Conservation (phyloP, 2,113 vertebrate species). For the Chaenogobius annularis region DNA sequence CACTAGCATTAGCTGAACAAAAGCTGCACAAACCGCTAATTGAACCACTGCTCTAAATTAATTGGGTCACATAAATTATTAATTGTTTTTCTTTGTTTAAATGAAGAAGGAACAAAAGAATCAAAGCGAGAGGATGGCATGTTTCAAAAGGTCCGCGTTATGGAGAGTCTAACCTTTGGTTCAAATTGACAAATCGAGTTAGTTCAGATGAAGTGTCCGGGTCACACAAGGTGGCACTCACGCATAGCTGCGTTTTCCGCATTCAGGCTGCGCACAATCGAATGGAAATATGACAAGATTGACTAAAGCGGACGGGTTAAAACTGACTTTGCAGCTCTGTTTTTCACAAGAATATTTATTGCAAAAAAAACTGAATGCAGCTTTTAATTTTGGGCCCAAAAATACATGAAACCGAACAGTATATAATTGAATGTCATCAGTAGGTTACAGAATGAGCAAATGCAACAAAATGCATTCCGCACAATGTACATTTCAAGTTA, state of each 20-base stretch:
- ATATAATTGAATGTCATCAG: neutral
- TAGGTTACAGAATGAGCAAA: neutral
- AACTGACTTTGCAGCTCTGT: too few species aligned
- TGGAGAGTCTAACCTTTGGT: neutral
- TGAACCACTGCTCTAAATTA: conserved; percentile 46
- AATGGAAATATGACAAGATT: neutral
- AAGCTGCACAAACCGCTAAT: conserved; percentile 40
- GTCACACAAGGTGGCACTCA: neutral
- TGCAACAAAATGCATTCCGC: too few species aligned
- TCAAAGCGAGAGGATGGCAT: neutral
- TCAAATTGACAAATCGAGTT: neutral
- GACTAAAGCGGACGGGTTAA: neutral
- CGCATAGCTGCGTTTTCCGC: neutral
- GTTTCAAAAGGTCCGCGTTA: neutral
- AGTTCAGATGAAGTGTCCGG: neutral
- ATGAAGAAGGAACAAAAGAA: conserved; percentile 14
- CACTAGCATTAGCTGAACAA: conserved; percentile 30
- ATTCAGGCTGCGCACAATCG: neutral
- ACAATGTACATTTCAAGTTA: too few species aligned
- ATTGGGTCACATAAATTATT: conserved; percentile 38
- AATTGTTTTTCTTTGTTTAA: conserved; percentile 46
- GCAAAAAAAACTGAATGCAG: too few species aligned
- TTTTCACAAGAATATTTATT: too few species aligned
- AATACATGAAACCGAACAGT: neutral
- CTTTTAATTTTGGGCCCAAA: neutral